Evolutionary conservation across 2,797 vertebrate genomes (phyloP).

Genomic region (Taenioides sp.): DNA sequence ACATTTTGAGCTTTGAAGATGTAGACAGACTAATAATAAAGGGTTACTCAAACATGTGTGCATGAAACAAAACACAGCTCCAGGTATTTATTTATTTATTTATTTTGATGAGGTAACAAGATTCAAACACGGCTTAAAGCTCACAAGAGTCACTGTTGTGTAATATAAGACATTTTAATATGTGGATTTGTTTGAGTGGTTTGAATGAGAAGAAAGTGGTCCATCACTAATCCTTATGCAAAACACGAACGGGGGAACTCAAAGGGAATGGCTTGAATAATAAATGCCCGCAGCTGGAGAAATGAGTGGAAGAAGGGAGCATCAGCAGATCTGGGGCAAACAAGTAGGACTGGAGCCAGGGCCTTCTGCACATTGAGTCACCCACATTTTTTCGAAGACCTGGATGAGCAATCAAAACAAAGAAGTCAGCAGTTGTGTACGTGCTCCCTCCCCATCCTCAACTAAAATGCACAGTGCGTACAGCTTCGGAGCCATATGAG

Average conservation of each 20-base stretch:
- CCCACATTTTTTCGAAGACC: constrained; percentile 56
- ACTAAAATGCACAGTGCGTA: not conserved
- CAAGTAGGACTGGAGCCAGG: constrained; percentile 66
- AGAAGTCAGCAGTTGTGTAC: constrained; percentile 58
- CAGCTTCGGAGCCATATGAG: not conserved
- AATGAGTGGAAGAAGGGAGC: constrained; percentile 41
- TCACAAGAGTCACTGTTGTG: too few species aligned
- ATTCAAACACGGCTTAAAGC: too few species aligned
- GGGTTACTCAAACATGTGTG: too few species aligned
- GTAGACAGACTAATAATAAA: too few species aligned
- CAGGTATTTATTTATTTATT: too few species aligned
- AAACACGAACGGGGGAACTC: constrained; percentile 62
- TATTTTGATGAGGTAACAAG: too few species aligned
- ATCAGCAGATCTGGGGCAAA: constrained; percentile 77
- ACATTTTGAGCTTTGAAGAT: too few species aligned
- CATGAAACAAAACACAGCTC: too few species aligned
- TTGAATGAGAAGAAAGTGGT: constrained; percentile 43
- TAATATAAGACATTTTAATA: constrained; percentile 25
- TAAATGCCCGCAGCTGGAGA: constrained; percentile 64
- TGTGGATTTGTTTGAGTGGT: constrained; percentile 44
- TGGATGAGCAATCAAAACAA: constrained; percentile 67
- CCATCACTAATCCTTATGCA: constrained; percentile 64
- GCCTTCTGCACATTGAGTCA: constrained; percentile 63
- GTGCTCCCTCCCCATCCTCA: not conserved
- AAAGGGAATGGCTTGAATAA: constrained; percentile 73